phyloP scores from a whole-genome alignment of 2,888 invertebrate species.

The Melanargia galathea region DNA sequence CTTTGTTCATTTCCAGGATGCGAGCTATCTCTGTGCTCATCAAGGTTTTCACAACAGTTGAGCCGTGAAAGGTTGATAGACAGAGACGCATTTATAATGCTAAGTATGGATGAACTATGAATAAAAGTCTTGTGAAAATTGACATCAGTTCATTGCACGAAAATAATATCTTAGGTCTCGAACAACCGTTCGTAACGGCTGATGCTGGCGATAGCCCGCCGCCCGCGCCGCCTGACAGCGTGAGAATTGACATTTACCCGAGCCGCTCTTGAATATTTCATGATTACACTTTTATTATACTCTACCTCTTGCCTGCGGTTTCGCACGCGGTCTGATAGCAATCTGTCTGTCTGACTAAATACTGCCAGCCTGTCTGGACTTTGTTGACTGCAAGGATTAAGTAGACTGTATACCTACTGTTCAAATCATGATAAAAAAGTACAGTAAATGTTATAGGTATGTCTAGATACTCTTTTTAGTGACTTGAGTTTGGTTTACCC shows the following conservation, averaged over 20 bases:
- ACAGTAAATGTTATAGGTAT: too few relatives aligned
- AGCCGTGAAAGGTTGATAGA: neutral
- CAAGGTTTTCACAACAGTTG: too few relatives aligned
- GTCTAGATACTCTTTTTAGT: too few relatives aligned
- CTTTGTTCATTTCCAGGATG: too few relatives aligned
- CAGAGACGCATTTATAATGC: neutral
- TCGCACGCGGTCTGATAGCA: constrained; percentile 12
- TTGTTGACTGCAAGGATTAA: neutral
- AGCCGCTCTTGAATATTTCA: constrained; percentile 52
- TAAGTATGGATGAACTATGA: neutral
- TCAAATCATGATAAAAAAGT: too few relatives aligned
- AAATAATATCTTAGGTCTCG: constrained; percentile 34
- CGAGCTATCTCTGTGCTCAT: too few relatives aligned
- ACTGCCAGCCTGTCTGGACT: neutral
- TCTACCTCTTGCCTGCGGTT: constrained; percentile 15
- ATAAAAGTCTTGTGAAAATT: constrained; percentile 22
- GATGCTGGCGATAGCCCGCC: constrained; percentile 39
- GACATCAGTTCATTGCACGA: constrained; percentile 24
- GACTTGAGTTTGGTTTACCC: too few relatives aligned
- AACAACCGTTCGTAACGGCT: constrained; percentile 42
- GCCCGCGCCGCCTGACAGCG: too few relatives aligned
- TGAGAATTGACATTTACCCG: constrained; percentile 52
- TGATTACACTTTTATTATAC: constrained; percentile 50
- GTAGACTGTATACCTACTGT: too few relatives aligned
- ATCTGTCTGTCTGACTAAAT: neutral